Base-by-base conservation (phyloP, 2,888 invertebrate genomes). In the Vanessa cardui region DNA sequence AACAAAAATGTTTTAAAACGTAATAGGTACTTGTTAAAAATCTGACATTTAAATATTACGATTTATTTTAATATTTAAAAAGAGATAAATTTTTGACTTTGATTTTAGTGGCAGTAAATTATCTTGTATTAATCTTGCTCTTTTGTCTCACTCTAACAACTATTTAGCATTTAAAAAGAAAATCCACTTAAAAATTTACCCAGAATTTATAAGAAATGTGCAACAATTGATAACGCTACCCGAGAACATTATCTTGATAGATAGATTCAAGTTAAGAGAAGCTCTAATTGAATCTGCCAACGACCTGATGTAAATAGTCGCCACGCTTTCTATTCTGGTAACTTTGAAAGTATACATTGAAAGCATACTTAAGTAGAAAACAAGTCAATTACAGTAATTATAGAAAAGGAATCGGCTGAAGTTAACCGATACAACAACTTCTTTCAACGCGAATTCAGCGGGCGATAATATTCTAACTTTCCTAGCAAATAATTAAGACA, bases 211-310 rank as follows among this genome's bases (percentile, higher is more conserved):
- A 64, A 58, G n/a, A 49, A 39, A 47, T 47, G 33, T 33, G 18
- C 39, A 50, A 26, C n/a, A 44, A 64, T 64, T 49, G 49, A 58
- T 50, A 47, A 56, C 18, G 15, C 49, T 26, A 52, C 16, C 7
- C 12, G 2, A 26, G 7, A 54, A 54, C 52, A 54, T 54, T 44
- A 26, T 26, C 26, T 58, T 64, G 64, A 64, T 64, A 64, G 64
- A 64, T 64, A 58, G 49, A 26, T 16, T 16, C 39, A 8, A 6
- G 58, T 8, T 20, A 64, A 21, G 39, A 33, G 52, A 54, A 31
- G 52, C 52, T 31, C 62, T 67, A 52, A 67, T 62, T 67, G 67
- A 67, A 58, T 62, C 58, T 52, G 50, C 50, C 58, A 67, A 67
- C 52, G 62, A 62, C 58, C 49, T 44, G 58, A 66, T 49, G 62